phyloP scores from a whole-genome alignment of 2,113 vertebrate genomes.

The Thalassarche chlororhynchos region DNA sequence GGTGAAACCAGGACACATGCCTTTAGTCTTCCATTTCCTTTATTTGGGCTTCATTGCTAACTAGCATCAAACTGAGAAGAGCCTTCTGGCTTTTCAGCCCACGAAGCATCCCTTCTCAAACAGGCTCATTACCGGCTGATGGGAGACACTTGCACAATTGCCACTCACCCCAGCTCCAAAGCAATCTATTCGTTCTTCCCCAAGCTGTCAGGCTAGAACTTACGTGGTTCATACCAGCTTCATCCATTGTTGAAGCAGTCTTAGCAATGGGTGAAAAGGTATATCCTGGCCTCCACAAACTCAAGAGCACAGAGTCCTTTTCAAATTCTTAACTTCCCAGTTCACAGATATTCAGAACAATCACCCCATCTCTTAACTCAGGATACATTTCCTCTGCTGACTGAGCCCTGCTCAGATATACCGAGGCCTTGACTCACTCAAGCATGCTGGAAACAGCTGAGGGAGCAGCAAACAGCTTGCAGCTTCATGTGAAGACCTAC shows the following conservation, averaged over 20 bases:
- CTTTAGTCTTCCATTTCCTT: neutral
- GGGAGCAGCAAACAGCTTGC: neutral
- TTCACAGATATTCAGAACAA: neutral
- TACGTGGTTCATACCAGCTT: neutral
- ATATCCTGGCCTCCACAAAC: neutral
- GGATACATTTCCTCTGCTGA: neutral
- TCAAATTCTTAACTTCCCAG: neutral
- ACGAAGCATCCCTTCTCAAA: neutral
- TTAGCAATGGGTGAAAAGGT: neutral
- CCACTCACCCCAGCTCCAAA: neutral
- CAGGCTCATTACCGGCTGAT: neutral
- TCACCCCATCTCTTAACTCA: neutral
- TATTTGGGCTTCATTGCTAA: neutral
- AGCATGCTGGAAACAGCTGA: neutral
- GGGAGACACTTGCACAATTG: neutral
- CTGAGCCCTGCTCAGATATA: neutral
- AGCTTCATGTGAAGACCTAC: neutral
- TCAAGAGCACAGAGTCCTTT: neutral
- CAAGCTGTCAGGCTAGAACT: neutral
- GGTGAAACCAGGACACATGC: too few relatives aligned
- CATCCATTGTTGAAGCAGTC: neutral
- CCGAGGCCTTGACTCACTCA: neutral
- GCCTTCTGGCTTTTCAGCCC: neutral
- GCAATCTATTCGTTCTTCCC: neutral
- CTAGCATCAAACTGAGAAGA: neutral